These are phyloP conservation scores for Pyrrhia umbra DNA, from an alignment of 2,888 invertebrate genomes.

Conservation along the genomic window DNA sequence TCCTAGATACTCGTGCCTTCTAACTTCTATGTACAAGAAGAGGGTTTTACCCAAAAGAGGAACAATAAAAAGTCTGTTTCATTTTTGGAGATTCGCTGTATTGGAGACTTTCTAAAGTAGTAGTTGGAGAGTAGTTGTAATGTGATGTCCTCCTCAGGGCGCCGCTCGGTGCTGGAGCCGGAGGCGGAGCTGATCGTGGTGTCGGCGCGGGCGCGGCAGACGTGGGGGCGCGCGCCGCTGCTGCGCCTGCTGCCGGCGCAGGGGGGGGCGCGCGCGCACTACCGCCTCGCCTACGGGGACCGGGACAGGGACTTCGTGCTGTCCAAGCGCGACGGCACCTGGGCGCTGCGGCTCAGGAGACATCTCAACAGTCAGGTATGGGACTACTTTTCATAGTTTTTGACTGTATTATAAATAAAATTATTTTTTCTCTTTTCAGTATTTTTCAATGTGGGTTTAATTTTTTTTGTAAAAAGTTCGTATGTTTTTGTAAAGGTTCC, in stretches of 20 bases:
- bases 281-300: slow-evolving; percentile 83
- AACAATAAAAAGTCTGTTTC: too few relatives aligned
- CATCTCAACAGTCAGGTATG: slow-evolving; percentile 70
- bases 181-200: slow-evolving; percentile 83
- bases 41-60: too few relatives aligned
- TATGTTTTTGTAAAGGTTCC: too few relatives aligned
- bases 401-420: too few relatives aligned
- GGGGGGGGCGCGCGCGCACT: slow-evolving; percentile 80
- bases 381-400: neutral
- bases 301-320: slow-evolving; percentile 75
- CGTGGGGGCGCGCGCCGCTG: slow-evolving; percentile 83
- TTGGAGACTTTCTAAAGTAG: too few relatives aligned
- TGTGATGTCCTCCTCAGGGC: slow-evolving; percentile 71
- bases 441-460: too few relatives aligned
- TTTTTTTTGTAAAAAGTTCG: too few relatives aligned
- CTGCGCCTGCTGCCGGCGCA: slow-evolving; percentile 81
- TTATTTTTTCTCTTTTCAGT: too few relatives aligned
- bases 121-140: too few relatives aligned
- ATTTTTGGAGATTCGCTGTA: too few relatives aligned
- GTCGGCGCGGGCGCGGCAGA: slow-evolving; percentile 74
- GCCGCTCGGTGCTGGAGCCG: slow-evolving; percentile 81
- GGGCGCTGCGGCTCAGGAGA: slow-evolving; percentile 79
- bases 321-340: slow-evolving; percentile 80
- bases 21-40: too few relatives aligned
- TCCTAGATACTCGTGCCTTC: too few relatives aligned